A percentile compares a stretch with the other conserved stretches of the same genome.
These are phyloP conservation scores for Pogona vitticeps DNA, from an alignment of 2,113 vertebrate genomes.

Conservation along the genomic window DNA sequence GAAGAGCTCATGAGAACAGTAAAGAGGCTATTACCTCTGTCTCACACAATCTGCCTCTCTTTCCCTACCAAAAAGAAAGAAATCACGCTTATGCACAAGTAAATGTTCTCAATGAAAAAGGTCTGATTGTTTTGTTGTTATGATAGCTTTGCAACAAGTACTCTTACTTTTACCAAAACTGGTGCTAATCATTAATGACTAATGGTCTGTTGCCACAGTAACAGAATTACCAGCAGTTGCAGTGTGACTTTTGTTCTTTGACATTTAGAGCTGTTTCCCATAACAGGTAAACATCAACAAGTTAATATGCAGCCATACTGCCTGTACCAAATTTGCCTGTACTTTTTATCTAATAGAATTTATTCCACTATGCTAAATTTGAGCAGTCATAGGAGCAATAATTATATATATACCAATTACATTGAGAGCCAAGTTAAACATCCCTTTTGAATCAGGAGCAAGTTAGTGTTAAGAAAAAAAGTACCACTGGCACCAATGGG, in stretches of 20 bases:
- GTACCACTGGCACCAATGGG: neutral
- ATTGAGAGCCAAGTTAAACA: neutral
- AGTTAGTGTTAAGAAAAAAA: neutral
- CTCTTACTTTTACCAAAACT: neutral
- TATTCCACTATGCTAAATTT: neutral
- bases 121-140: constrained; percentile 1
- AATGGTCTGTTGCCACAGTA: neutral
- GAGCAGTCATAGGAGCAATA: neutral
- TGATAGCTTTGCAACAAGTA: neutral
- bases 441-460: too few species aligned
- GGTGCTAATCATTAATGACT: neutral
- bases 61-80: neutral
- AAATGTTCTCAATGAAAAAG: neutral
- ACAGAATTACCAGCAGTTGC: neutral
- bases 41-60: too few species aligned
- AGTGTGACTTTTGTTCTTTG: neutral
- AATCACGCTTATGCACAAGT: neutral
- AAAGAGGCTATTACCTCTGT: neutral
- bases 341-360: neutral
- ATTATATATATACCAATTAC: neutral
- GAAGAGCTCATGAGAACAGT: neutral
- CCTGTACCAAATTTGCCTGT: neutral
- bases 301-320: neutral
- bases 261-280: neutral
- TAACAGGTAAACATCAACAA: neutral